A percentile compares a stretch with the other conserved stretches of the same genome.
These are phyloP conservation scores for Pteronura brasiliensis DNA, from an alignment of 2,113 vertebrate genomes.

Conservation along the genomic window DNA sequence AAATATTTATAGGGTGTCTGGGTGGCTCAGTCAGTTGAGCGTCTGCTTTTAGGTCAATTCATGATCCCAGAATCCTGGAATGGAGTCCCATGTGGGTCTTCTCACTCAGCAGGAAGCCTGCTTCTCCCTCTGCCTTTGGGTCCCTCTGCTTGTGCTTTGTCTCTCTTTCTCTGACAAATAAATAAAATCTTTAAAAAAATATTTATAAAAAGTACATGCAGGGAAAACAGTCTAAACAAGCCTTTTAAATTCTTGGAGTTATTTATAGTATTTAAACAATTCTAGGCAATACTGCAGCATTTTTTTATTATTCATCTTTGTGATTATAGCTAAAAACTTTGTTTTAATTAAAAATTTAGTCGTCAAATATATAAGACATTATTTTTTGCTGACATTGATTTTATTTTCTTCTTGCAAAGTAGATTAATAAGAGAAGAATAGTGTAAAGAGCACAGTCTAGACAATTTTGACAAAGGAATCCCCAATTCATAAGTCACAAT, in stretches of 20 bases:
- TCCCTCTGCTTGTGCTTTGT: too few relatives aligned
- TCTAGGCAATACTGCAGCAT: background rate
- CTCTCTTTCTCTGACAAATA: too few relatives aligned
- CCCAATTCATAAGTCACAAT: background rate
- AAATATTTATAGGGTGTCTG: background rate
- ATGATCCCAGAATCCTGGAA: too few relatives aligned
- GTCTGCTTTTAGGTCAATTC: too few relatives aligned
- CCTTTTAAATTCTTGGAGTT: background rate
- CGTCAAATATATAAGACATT: conserved; percentile 6
- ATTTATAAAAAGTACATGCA: background rate
- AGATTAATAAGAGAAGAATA: background rate
- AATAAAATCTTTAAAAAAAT: too few relatives aligned
- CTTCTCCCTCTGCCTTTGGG: too few relatives aligned
- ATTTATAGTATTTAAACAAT: background rate
- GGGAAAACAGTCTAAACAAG: background rate
- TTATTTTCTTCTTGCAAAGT: conserved; percentile 1
- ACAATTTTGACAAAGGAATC: background rate
- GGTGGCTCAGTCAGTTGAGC: too few relatives aligned
- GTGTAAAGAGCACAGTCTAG: background rate
- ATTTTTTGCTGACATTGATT: background rate
- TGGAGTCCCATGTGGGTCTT: too few relatives aligned
- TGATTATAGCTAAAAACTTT: background rate
- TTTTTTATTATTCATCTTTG: background rate
- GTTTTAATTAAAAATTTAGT: conserved; percentile 17
- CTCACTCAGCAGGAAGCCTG: too few relatives aligned